A percentile compares a stretch with the other conserved stretches of the same genome.
Conservation (phyloP, 2,888 invertebrate genomes). For the Noctua fimbriata region DNA sequence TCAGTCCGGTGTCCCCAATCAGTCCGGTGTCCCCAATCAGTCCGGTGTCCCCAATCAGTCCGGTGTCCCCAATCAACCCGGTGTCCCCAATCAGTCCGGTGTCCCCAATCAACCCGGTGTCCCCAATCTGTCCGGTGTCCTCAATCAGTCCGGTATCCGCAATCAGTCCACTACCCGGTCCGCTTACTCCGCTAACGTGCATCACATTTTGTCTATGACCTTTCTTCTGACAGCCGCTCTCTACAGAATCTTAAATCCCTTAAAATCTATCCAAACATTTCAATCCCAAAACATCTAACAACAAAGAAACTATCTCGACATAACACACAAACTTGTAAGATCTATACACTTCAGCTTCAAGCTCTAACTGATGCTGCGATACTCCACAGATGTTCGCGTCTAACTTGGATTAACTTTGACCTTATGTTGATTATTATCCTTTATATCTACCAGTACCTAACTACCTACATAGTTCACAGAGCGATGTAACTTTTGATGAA, state of each 20-base stretch:
- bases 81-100: too few species aligned
- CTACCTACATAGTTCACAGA: neutral
- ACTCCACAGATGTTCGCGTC: conserved; percentile 33
- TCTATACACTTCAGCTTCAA: conserved; percentile 3
- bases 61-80: neutral
- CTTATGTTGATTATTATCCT: conserved; percentile 19
- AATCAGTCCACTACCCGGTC: too few species aligned
- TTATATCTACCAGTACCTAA: neutral
- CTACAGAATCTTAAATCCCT: neutral
- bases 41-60: too few species aligned
- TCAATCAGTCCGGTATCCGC: too few species aligned
- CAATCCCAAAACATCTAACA: neutral
- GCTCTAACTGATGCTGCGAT: conserved; percentile 13
- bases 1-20: too few species aligned
- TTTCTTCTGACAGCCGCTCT: neutral
- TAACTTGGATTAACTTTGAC: conserved; percentile 32
- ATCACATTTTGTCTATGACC: neutral
- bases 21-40: too few species aligned
- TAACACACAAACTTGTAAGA: conserved; percentile 20
- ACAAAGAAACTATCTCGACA: conserved; percentile 8
- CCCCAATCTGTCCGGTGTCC: too few species aligned
- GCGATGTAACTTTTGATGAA: neutral
- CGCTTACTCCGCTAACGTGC: neutral
- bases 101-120: too few species aligned
- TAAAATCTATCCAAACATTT: conserved; percentile 3